Evolutionary conservation across 1,140 invertebrate genomes (phyloP).

Genomic region (Panagrolaimus sp.): DNA sequence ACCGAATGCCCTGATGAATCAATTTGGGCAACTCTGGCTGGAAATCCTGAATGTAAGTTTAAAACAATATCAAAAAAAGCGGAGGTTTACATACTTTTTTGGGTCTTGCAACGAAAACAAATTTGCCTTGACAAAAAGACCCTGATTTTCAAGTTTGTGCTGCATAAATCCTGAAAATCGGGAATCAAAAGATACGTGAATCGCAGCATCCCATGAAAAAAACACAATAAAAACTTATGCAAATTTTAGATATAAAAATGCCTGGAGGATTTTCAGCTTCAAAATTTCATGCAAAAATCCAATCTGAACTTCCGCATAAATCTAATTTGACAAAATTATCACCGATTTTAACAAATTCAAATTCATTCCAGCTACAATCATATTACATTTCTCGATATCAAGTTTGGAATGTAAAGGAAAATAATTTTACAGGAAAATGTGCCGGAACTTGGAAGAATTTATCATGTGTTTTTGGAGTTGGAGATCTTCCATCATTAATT

Average conservation of each 20-base stretch:
- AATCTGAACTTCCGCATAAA: too few species aligned
- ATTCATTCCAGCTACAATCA: slow-evolving; percentile 22
- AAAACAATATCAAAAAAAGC: too few species aligned
- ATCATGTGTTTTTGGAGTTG: slow-evolving; percentile 51
- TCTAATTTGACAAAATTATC: too few species aligned
- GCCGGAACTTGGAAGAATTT: slow-evolving; percentile 38
- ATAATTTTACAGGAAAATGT: too few species aligned
- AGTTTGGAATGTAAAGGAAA: too few species aligned
- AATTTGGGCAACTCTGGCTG: slow-evolving; percentile 41
- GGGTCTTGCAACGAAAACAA: too few species aligned
- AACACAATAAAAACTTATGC: background rate
- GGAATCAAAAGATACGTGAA: too few species aligned
- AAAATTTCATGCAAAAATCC: slow-evolving; percentile 12
- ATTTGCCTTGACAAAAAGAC: too few species aligned
- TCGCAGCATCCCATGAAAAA: background rate
- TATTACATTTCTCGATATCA: slow-evolving; percentile 33
- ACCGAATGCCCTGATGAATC: slow-evolving; percentile 41
- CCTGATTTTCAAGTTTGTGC: too few species aligned
- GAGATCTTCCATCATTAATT: slow-evolving; percentile 41
- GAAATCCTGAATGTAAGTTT: slow-evolving; percentile 38
- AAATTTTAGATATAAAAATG: slow-evolving; percentile 35
- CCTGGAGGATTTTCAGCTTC: slow-evolving; percentile 37
- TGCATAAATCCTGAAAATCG: too few species aligned
- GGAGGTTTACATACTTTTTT: too few species aligned
- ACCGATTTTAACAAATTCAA: too few species aligned